Evolutionary conservation across 2,113 vertebrate genomes (phyloP).

Genomic region (Mormyrus iriodes): DNA sequence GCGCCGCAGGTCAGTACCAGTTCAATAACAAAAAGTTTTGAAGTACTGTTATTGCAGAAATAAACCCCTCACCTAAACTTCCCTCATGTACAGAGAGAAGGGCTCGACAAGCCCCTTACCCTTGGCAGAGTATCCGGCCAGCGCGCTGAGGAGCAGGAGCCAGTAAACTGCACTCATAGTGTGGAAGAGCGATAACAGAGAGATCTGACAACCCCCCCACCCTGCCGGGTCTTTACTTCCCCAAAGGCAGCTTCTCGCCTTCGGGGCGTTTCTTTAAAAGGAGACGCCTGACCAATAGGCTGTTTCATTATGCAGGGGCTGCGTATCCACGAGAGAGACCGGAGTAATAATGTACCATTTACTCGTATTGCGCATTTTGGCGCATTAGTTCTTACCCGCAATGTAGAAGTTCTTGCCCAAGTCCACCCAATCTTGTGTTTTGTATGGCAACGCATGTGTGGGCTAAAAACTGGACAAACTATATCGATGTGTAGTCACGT

Average conservation of each 20-base stretch:
- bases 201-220: slow-evolving; percentile 36
- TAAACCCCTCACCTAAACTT: neutral
- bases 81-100: neutral
- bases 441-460: neutral
- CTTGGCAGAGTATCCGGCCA: slow-evolving; percentile 20
- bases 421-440: neutral
- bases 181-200: neutral
- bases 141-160: slow-evolving; percentile 23
- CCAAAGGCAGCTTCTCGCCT: slow-evolving; percentile 13
- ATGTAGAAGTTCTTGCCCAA: neutral
- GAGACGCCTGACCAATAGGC: slow-evolving; percentile 2
- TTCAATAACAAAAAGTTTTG: neutral
- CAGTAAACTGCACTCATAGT: slow-evolving; percentile 31
- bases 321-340: neutral
- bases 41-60: neutral
- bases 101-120: slow-evolving; percentile 32
- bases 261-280: neutral
- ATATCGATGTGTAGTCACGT: neutral
- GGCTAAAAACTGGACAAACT: neutral
- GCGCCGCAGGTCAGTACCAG: neutral
- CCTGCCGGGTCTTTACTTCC: slow-evolving; percentile 29
- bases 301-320: neutral
- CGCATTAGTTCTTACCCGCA: neutral
- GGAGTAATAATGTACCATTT: neutral
- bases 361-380: neutral